A percentile compares a stretch with the other conserved stretches of the same genome.
These are phyloP conservation scores for Myanophis thanlyinensis DNA, from an alignment of 2,113 vertebrate genomes.

Conservation along the genomic window DNA sequence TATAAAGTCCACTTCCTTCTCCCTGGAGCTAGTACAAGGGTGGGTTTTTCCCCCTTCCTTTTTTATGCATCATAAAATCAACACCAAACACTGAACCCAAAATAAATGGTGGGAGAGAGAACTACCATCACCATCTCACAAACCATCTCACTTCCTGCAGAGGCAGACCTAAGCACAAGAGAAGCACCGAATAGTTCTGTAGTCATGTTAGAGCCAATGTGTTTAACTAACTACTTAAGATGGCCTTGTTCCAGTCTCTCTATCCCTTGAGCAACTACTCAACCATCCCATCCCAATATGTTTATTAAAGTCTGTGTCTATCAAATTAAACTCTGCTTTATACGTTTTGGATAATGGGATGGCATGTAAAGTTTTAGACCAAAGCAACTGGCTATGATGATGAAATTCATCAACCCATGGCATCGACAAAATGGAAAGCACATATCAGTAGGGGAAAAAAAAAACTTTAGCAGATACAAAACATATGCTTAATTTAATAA, in stretches of 20 bases:
- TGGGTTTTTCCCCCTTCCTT: background rate
- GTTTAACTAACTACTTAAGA: background rate
- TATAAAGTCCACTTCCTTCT: background rate
- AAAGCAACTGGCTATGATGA: background rate
- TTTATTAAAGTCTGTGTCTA: background rate
- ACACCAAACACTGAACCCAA: background rate
- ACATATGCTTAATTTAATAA: background rate
- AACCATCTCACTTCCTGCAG: background rate
- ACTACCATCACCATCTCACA: background rate
- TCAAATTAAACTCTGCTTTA: background rate
- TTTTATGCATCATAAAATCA: background rate
- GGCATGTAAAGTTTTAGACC: background rate
- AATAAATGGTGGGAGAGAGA: background rate
- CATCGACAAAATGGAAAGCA: background rate
- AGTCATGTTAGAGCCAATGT: background rate
- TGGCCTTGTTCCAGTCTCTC: background rate
- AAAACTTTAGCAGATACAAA: background rate
- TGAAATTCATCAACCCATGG: background rate
- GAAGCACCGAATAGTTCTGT: background rate
- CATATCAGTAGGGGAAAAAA: background rate
- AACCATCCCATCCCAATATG: background rate
- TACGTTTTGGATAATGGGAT: background rate
- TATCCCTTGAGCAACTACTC: background rate
- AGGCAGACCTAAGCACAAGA: background rate
- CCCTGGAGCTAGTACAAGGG: background rate